phyloP scores from a whole-genome alignment of 2,888 invertebrate species.

The Scotopteryx bipunctaria region DNA sequence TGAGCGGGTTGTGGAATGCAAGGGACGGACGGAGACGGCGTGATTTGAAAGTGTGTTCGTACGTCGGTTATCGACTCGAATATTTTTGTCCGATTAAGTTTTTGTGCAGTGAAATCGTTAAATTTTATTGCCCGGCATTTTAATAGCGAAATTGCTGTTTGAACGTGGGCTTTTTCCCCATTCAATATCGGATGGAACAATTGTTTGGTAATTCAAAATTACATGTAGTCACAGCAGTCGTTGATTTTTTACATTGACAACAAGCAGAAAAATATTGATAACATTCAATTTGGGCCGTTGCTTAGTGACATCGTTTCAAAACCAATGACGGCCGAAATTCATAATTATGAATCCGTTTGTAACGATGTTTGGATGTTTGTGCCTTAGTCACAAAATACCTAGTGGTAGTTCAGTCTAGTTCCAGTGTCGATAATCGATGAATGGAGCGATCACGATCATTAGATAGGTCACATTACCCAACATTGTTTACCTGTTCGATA shows the following conservation, averaged over 20 bases:
- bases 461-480: constrained; percentile 20
- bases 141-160: constrained; percentile 34
- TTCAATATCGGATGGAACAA: constrained; percentile 47
- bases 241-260: constrained; percentile 54
- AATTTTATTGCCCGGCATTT: constrained; percentile 34
- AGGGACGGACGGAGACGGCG: constrained; percentile 68
- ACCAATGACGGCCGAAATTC: too few species aligned
- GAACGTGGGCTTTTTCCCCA: constrained; percentile 46
- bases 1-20: constrained; percentile 82
- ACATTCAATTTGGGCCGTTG: not conserved
- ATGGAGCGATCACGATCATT: constrained; percentile 16
- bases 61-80: constrained; percentile 60
- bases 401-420: too few species aligned
- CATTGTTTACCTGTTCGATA: constrained; percentile 38
- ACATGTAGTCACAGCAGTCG: constrained; percentile 59
- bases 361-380: too few species aligned
- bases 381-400: too few species aligned
- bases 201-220: constrained; percentile 66
- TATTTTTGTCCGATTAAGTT: constrained; percentile 47
- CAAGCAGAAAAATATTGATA: constrained; percentile 47
- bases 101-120: constrained; percentile 36
- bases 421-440: constrained; percentile 2
- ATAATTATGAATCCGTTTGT: too few species aligned
- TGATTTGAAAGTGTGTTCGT: constrained; percentile 77
- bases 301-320: not conserved